A percentile compares a stretch with the other conserved stretches of the same genome.
These are phyloP conservation scores for Bibio marci DNA, from an alignment of 2,888 invertebrate species.

Conservation along the genomic window DNA sequence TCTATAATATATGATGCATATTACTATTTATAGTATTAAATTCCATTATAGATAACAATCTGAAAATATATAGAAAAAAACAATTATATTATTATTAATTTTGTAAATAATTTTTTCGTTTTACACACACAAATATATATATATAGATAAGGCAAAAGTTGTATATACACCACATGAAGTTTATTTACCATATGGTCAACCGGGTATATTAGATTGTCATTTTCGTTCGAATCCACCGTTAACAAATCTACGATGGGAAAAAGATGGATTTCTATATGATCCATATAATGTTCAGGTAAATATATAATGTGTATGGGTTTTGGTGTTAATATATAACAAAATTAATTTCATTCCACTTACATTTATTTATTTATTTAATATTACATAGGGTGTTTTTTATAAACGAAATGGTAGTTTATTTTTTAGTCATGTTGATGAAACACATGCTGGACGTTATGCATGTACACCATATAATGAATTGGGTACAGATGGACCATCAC, in stretches of 20 bases:
- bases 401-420: conserved; percentile 69
- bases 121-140: conserved; percentile 1
- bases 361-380: conserved; percentile 1
- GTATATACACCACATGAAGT: conserved; percentile 73
- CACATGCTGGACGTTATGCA: conserved; percentile 73
- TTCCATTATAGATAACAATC: no score
- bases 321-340: neutral
- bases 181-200: conserved; percentile 65
- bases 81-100: no score
- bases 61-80: no score
- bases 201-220: conserved; percentile 76
- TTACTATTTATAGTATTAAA: no score
- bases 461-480: conserved; percentile 84
- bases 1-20: no score
- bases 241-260: conserved; percentile 81
- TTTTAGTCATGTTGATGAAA: conserved; percentile 68
- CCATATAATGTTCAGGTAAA: conserved; percentile 61
- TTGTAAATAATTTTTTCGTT: neutral
- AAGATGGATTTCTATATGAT: conserved; percentile 79
- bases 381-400: conserved; percentile 51
- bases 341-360: neutral
- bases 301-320: no score
- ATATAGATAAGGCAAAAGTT: conserved; percentile 78
- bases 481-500: conserved; percentile 71
- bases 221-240: conserved; percentile 84